Evolutionary conservation across 2,113 vertebrate genomes (phyloP), one percentile per base, ranked within the genome.

Genomic region (Thomomys bottae): DNA sequence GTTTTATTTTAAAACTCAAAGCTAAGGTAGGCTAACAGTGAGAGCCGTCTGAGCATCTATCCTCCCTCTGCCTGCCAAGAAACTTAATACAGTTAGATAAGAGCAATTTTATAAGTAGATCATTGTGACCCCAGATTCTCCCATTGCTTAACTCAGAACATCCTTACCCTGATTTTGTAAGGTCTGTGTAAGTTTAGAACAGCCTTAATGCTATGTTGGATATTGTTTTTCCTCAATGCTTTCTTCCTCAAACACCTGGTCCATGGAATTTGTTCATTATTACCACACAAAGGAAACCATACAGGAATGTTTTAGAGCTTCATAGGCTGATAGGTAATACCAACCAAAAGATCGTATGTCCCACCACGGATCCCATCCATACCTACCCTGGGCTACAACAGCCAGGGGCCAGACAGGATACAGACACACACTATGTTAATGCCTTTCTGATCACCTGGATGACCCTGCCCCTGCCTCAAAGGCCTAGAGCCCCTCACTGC

Each of bases 21-120:
- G 30, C 11, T 75, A 70, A 91, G 34, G 30, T 59, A 77, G 61
- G 42, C 32, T 64, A 78, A 67, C 8, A 36, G 17, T 15, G 30
- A 90, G 45, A 76, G 17, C 42, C 26, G 63, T 5, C 49, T 49
- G n/a, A 72, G 11, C 34, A 11, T 91, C 76, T 28, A 70, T 94
- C 67, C 87, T 83, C 90, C 40, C 90, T 85, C 12, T 82, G 93
- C 90, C 92, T 82, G 45, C 32, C 67, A 88, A 83, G 76, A 88
- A 92, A 83, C 75, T 84, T 1, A 32, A 21, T 57, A 18, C 78
- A 42, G 30, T 38, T 7, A 76, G 32, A 9, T 49, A 63, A 91
- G 75, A 87, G 64, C 34, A 40, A 26, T 1, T 6, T 17, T 26
- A 2, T 10, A 59, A 8, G 23, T 4, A 77, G 34, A 57, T 34